A percentile compares a stretch with the other conserved stretches of the same genome.
phyloP scores from a whole-genome alignment of 1,140 invertebrate species.

The Mya arenaria region DNA sequence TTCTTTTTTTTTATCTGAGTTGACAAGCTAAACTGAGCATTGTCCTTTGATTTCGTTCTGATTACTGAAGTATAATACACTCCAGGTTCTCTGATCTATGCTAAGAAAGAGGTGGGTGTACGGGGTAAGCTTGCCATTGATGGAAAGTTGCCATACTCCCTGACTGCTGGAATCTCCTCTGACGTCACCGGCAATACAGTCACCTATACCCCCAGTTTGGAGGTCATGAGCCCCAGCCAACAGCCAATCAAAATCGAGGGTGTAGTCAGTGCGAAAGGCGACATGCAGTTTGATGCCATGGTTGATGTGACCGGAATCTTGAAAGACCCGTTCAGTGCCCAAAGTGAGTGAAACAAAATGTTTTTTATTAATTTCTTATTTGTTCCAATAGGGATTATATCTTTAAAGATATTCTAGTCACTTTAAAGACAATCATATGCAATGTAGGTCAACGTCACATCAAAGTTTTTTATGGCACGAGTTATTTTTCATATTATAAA shows the following conservation, averaged over 20 bases:
- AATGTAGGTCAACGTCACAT: too few relatives aligned
- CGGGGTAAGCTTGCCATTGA: constrained; percentile 37
- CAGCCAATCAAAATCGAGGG: constrained; percentile 53
- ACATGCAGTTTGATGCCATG: constrained; percentile 47
- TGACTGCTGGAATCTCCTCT: constrained; percentile 2
- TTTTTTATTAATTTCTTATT: too few relatives aligned
- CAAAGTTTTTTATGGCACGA: too few relatives aligned
- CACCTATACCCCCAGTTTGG: constrained; percentile 64
- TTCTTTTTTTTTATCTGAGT: too few relatives aligned
- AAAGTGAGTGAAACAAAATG: too few relatives aligned
- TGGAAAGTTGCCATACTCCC: neutral
- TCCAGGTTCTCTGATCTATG: neutral
- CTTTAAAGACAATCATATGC: too few relatives aligned
- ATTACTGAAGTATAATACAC: neutral
- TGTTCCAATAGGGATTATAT: too few relatives aligned
- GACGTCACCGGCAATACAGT: constrained; percentile 41
- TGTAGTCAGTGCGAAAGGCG: constrained; percentile 36
- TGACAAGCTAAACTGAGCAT: too few relatives aligned
- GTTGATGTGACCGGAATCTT: constrained; percentile 43
- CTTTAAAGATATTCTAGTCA: too few relatives aligned
- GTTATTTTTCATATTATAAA: too few relatives aligned
- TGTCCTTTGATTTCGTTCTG: neutral
- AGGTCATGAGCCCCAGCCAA: constrained; percentile 56
- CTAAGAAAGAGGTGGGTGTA: neutral
- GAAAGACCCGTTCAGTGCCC: constrained; percentile 40